phyloP scores from a whole-genome alignment of 2,888 invertebrate species.

The Patella ulyssiponensis region DNA sequence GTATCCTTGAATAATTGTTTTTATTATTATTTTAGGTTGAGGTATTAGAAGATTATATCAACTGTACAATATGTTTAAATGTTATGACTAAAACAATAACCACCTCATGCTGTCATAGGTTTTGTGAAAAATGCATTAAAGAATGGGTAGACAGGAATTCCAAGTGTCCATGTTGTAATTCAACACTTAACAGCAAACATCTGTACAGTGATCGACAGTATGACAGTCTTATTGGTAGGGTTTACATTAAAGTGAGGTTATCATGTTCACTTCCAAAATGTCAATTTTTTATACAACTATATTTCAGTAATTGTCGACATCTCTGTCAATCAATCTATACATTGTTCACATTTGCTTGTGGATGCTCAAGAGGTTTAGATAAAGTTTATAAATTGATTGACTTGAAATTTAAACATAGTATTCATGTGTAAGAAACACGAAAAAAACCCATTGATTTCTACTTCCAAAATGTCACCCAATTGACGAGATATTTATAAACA shows the following conservation, averaged over 20 bases:
- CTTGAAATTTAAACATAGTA: too few relatives aligned
- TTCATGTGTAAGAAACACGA: too few relatives aligned
- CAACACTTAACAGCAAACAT: conserved; percentile 36
- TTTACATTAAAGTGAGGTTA: not conserved
- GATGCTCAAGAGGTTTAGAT: too few relatives aligned
- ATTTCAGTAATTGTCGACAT: too few relatives aligned
- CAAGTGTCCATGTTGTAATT: conserved; percentile 67
- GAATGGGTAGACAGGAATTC: conserved; percentile 65
- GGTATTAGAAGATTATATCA: conserved; percentile 56
- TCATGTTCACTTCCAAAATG: not conserved
- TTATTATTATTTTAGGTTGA: conserved; percentile 43
- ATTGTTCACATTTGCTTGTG: too few relatives aligned
- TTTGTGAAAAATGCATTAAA: conserved; percentile 62
- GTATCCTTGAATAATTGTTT: too few relatives aligned
- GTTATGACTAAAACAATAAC: conserved; percentile 49
- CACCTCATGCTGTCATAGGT: conserved; percentile 67
- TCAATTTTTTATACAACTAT: too few relatives aligned
- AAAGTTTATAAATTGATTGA: too few relatives aligned
- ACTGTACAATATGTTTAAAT: conserved; percentile 67
- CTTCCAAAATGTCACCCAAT: too few relatives aligned
- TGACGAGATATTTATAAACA: too few relatives aligned
- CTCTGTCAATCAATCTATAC: too few relatives aligned
- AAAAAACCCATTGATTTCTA: too few relatives aligned
- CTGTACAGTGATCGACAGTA: conserved; percentile 63
- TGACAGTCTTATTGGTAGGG: conserved; percentile 61